phyloP scores from a whole-genome alignment of 92 coral and sea anemone genomes.

The Nematostella vectensis region DNA sequence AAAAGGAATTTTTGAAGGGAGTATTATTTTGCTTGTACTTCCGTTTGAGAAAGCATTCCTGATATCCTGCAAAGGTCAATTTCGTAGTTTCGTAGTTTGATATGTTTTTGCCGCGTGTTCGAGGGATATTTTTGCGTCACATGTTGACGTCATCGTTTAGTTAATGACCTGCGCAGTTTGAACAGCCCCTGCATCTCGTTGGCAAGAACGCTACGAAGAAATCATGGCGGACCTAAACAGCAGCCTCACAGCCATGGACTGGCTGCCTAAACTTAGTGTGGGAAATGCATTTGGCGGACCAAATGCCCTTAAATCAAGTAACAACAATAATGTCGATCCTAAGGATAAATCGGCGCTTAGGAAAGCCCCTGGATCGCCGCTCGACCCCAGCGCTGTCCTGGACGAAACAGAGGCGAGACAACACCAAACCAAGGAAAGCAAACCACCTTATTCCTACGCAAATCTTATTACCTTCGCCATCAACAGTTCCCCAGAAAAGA shows the following conservation, averaged over 20 bases:
- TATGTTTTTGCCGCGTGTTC: no score
- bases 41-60: no score
- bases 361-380: slow-evolving; percentile 98
- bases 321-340: slow-evolving; percentile 57
- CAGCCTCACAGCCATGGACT: slow-evolving; percentile 99
- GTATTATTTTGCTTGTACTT: no score
- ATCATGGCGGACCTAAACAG: slow-evolving; percentile 99
- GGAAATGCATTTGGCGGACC: slow-evolving; percentile 80
- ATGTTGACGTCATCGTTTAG: slow-evolving; percentile 25
- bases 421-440: slow-evolving; percentile 93
- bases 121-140: no score
- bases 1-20: no score
- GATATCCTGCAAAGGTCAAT: no score
- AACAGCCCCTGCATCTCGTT: slow-evolving; percentile 94
- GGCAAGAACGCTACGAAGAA: slow-evolving; percentile 99
- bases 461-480: slow-evolving; percentile 97
- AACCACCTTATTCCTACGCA: slow-evolving; percentile 98
- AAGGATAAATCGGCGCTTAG: slow-evolving; percentile 68
- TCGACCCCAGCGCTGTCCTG: slow-evolving; percentile 90
- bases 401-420: slow-evolving; percentile 98
- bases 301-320: slow-evolving; percentile 41
- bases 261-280: slow-evolving; percentile 99
- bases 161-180: slow-evolving; percentile 39
- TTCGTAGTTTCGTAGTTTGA: no score
- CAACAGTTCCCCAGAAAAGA: slow-evolving; percentile 92